Percentiles rank a stretch among this genome's conserved stretches.
Conservation (phyloP, 2,113 vertebrate species). For the Aspidoscelis tigris region DNA sequence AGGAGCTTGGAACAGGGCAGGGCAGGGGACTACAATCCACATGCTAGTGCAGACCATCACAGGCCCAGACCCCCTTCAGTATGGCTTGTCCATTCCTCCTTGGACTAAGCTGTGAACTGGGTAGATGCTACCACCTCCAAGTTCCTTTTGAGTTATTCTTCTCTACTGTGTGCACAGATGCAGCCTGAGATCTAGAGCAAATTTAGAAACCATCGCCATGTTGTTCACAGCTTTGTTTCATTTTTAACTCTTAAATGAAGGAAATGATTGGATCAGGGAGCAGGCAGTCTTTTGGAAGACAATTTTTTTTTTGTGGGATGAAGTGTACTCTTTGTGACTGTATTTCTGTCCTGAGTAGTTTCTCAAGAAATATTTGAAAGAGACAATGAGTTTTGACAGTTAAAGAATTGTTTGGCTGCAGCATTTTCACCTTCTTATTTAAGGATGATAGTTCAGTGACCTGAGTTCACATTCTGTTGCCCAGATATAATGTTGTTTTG, state of each 20-base stretch:
- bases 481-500: slow-evolving; percentile 13
- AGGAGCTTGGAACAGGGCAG: no score
- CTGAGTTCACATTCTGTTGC: background rate
- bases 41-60: no score
- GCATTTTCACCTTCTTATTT: slow-evolving; percentile 27
- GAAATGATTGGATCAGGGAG: background rate
- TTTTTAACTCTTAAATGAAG: background rate
- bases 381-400: slow-evolving; percentile 15
- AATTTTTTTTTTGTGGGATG: background rate
- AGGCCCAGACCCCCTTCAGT: no score
- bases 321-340: background rate
- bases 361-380: slow-evolving; percentile 9
- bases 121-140: no score
- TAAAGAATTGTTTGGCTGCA: slow-evolving; percentile 29
- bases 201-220: background rate
- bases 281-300: background rate
- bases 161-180: no score
- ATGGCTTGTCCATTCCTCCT: no score
- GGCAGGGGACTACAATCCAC: no score
- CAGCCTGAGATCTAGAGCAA: background rate
- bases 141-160: no score
- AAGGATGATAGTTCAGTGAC: slow-evolving; percentile 18
- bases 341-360: slow-evolving; percentile 4
- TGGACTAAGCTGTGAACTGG: no score
- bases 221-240: background rate